Evolutionary conservation across 2,113 vertebrate genomes (phyloP).

Genomic region (Hippocampus zosterae): DNA sequence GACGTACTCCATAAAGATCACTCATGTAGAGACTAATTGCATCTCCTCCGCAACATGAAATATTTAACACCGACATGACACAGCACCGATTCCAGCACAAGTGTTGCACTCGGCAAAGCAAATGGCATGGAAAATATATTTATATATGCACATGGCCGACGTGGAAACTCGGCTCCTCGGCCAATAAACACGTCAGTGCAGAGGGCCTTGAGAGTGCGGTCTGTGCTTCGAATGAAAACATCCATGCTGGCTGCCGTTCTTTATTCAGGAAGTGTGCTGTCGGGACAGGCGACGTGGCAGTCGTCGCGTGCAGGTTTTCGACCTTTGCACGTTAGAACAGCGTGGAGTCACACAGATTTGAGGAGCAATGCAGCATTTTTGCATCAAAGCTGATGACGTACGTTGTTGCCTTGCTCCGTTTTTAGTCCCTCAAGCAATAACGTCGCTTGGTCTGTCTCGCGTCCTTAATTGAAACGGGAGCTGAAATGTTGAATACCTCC

Average conservation of each 20-base stretch:
- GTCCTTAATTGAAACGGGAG: constrained; percentile 80
- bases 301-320: constrained; percentile 41
- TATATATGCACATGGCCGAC: constrained; percentile 57
- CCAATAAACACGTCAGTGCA: constrained; percentile 56
- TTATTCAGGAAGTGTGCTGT: constrained; percentile 55
- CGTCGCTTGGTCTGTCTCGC: constrained; percentile 66
- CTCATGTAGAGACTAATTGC: constrained; percentile 31
- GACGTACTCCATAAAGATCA: constrained; percentile 12
- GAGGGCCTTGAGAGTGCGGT: constrained; percentile 45
- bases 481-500: constrained; percentile 60
- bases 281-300: constrained; percentile 64
- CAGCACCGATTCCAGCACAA: constrained; percentile 43
- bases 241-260: constrained; percentile 32
- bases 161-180: constrained; percentile 45
- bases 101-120: constrained; percentile 44
- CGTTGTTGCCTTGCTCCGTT: constrained; percentile 66
- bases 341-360: constrained; percentile 23
- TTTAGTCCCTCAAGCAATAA: constrained; percentile 76
- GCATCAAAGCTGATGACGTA: constrained; percentile 75
- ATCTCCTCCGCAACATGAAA: constrained; percentile 47
- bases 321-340: background rate
- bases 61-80: constrained; percentile 62
- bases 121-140: constrained; percentile 67
- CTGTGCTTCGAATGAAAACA: constrained; percentile 56
- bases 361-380: constrained; percentile 74